Conservation (phyloP, 2,888 invertebrate species). For the Girardia tigrina region DNA sequence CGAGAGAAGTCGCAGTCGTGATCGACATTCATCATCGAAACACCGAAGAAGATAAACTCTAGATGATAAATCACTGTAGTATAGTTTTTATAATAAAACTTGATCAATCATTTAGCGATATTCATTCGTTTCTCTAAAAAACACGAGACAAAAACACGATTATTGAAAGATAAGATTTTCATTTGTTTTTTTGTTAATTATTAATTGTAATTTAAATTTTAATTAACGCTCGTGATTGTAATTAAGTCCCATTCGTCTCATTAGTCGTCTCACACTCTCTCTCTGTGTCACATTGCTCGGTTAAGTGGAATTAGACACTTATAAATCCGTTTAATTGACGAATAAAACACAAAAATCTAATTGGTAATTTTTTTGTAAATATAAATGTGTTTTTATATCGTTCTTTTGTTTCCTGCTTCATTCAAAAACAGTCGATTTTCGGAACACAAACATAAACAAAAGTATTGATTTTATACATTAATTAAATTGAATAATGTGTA, state of each 20-base stretch:
- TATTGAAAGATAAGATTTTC: slow-evolving; percentile 18
- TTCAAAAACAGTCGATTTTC: neutral
- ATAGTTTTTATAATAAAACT: slow-evolving; percentile 12
- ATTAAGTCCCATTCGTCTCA: slow-evolving; percentile 15
- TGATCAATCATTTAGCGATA: neutral
- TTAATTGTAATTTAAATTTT: neutral
- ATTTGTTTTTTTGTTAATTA: no score
- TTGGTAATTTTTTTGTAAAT: slow-evolving; percentile 18
- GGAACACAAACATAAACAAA: neutral
- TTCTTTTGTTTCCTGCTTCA: neutral
- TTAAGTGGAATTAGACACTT: neutral
- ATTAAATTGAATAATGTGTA: no score
- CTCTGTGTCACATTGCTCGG: slow-evolving; percentile 1
- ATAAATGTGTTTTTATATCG: slow-evolving; percentile 16
- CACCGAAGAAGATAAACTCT: slow-evolving; percentile 16
- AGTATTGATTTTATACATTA: slow-evolving; percentile 17
- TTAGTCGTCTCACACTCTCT: no score
- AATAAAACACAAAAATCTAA: no score
- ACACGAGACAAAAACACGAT: neutral
- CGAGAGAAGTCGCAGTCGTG: slow-evolving; percentile 8
- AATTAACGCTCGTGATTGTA: neutral
- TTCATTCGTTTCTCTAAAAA: no score
- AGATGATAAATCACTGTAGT: neutral
- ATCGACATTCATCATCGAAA: slow-evolving; percentile 8
- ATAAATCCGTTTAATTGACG: slow-evolving; percentile 21